phyloP scores from a whole-genome alignment of 2,113 vertebrate species.

The Ovis aries region ARS-UI_Ramb_v3.0 NC_056054.1:274346501-274347000 shows the following conservation, averaged over 20 bases:
- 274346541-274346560: too few species aligned
- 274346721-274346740: accelerated
- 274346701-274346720: accelerated
- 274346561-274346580: too few species aligned
- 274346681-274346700: neutral
- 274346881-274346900: too few species aligned
- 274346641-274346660: neutral
- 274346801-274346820: neutral
- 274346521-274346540: too few species aligned
- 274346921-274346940: too few species aligned
- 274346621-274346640: neutral
- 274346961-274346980: too few species aligned
- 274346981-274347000: too few species aligned
- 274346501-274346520: too few species aligned
- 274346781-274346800: neutral
- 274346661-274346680: neutral
- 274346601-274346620: neutral
- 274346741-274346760: accelerated
- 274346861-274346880: too few species aligned
- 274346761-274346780: neutral
- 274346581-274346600: too few species aligned
- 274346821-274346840: neutral
- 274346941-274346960: too few species aligned
- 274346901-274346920: too few species aligned
- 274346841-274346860: neutral